Evolutionary conservation across 2,113 vertebrate genomes (phyloP).

Genomic region (Pollimyrus isidori): DNA sequence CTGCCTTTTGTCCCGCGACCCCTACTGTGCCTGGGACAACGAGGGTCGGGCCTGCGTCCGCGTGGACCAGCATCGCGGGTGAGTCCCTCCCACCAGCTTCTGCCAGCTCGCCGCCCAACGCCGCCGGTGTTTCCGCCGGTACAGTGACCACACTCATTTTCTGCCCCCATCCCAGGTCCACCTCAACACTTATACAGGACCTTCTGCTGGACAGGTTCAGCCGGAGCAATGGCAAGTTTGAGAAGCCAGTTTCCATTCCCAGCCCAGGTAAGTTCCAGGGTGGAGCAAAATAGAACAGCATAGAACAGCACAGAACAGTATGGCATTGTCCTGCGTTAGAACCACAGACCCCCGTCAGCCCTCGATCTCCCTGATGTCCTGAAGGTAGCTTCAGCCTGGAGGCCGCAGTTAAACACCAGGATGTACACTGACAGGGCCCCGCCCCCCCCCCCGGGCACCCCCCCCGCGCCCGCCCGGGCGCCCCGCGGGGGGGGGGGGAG

Average conservation of each 20-base stretch:
- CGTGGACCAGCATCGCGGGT: conserved; percentile 69
- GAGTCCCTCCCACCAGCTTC: conserved; percentile 25
- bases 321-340: background rate
- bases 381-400: background rate
- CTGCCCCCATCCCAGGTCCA: conserved; percentile 48
- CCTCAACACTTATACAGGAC: conserved; percentile 64
- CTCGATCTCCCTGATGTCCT: background rate
- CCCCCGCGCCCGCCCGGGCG: conserved; percentile 55
- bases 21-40: conserved; percentile 86
- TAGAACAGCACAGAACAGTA: background rate
- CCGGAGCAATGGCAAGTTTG: conserved; percentile 60
- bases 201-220: conserved; percentile 65
- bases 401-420: background rate
- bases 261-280: conserved; percentile 57
- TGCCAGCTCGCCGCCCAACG: background rate
- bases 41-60: conserved; percentile 77
- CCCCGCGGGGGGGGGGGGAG: no score
- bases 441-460: background rate
- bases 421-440: background rate
- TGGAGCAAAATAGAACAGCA: conserved; percentile 33
- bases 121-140: background rate
- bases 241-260: conserved; percentile 62
- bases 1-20: conserved; percentile 85
- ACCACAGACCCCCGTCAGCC: background rate
- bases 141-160: conserved; percentile 24